Evolutionary conservation across 2,113 vertebrate genomes (phyloP).

Genomic region (Hipposideros armiger): DNA sequence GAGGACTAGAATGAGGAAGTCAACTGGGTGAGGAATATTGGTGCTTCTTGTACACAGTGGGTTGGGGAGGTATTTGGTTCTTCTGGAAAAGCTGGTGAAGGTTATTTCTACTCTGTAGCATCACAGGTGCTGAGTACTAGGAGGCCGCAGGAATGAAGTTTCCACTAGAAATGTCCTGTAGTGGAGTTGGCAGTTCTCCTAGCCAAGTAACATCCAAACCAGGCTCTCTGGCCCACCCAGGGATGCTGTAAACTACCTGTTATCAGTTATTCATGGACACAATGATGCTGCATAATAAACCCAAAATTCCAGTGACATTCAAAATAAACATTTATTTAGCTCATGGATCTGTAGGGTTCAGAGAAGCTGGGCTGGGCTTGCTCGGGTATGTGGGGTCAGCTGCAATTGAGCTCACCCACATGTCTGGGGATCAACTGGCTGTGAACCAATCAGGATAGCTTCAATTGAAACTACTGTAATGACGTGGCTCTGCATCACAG

Average conservation of each 20-base stretch:
- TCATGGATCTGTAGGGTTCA: neutral
- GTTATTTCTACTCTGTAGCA: neutral
- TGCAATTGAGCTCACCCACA: neutral
- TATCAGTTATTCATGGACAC: neutral
- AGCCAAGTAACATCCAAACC: neutral
- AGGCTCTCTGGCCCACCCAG: neutral
- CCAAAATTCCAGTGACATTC: conserved; percentile 32
- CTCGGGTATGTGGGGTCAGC: neutral
- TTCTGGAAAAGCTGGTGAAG: neutral
- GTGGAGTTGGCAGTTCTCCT: neutral
- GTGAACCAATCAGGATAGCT: neutral
- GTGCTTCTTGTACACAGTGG: neutral
- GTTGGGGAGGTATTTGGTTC: neutral
- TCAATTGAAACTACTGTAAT: neutral
- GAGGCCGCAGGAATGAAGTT: neutral
- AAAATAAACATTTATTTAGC: conserved; percentile 23
- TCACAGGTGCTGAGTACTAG: neutral
- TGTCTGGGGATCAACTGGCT: neutral
- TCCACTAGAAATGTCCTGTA: neutral
- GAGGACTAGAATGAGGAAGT: neutral
- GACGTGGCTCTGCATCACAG: neutral
- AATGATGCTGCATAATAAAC: neutral
- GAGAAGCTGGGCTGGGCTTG: neutral
- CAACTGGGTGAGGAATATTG: neutral
- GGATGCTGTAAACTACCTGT: neutral